These are phyloP conservation scores for Pseudorectes ferrugineus DNA, from an alignment of 2,113 vertebrate species.

Conservation along the genomic window DNA sequence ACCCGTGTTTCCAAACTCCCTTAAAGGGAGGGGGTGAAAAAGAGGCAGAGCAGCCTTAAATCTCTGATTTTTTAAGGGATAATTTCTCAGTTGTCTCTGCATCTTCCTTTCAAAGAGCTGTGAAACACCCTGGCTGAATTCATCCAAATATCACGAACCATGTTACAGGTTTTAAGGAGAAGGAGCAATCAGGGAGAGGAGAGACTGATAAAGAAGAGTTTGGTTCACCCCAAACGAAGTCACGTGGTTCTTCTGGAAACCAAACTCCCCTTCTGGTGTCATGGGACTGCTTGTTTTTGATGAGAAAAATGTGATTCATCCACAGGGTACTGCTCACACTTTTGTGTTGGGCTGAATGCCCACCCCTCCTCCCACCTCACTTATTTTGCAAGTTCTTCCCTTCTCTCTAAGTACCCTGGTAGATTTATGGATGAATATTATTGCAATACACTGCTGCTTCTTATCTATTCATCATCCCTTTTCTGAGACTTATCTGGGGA, in stretches of 20 bases:
- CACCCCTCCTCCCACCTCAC: neutral
- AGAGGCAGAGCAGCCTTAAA: neutral
- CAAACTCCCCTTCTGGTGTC: neutral
- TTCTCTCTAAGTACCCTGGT: neutral
- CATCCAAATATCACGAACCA: neutral
- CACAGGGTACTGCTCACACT: neutral
- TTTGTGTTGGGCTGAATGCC: neutral
- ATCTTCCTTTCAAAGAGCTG: neutral
- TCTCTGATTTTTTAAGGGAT: neutral
- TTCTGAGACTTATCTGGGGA: conserved; percentile 37
- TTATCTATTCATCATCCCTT: conserved; percentile 41
- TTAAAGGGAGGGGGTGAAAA: neutral
- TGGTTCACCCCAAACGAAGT: neutral
- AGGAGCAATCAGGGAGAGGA: neutral
- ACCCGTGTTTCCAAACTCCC: neutral
- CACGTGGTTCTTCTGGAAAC: neutral
- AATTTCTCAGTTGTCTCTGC: neutral
- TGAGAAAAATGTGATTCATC: neutral
- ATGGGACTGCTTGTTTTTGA: neutral
- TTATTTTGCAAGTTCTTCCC: neutral
- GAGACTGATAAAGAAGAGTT: neutral
- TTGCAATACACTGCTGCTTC: neutral
- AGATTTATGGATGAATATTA: neutral
- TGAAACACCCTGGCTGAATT: neutral
- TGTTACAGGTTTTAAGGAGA: neutral